phyloP scores from a whole-genome alignment of 2,113 vertebrate species.

The Pogonocichla stellata region DNA sequence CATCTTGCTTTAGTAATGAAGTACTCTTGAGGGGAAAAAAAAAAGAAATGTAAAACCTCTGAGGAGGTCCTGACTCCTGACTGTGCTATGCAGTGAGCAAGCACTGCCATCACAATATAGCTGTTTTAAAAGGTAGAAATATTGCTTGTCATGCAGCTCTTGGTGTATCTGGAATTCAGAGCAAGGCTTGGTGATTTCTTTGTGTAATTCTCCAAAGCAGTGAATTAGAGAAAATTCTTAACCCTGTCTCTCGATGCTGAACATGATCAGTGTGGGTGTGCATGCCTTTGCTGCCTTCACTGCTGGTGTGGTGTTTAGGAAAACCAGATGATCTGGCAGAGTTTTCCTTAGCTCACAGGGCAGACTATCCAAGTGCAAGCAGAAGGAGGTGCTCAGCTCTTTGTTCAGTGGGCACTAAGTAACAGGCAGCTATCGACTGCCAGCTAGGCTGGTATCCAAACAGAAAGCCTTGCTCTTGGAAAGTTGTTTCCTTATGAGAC shows the following conservation, averaged over 20 bases:
- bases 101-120: background rate
- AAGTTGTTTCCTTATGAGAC: background rate
- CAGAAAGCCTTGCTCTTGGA: background rate
- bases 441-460: background rate
- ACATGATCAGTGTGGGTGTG: accelerated
- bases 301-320: background rate
- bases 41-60: background rate
- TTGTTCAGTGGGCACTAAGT: accelerated
- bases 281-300: accelerated
- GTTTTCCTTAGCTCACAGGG: background rate
- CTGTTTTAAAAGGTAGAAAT: background rate
- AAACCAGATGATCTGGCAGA: background rate
- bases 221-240: background rate
- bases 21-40: background rate
- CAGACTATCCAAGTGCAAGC: accelerated
- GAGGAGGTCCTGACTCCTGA: background rate
- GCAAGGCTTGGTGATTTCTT: background rate
- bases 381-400: background rate
- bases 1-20: background rate
- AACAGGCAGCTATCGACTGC: background rate
- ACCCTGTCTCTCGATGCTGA: background rate
- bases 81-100: background rate
- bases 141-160: background rate
- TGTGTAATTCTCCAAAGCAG: background rate
- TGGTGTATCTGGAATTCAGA: background rate